Evolutionary conservation across 2,888 invertebrate genomes (phyloP).

Genomic region (Pecten maximus): DNA sequence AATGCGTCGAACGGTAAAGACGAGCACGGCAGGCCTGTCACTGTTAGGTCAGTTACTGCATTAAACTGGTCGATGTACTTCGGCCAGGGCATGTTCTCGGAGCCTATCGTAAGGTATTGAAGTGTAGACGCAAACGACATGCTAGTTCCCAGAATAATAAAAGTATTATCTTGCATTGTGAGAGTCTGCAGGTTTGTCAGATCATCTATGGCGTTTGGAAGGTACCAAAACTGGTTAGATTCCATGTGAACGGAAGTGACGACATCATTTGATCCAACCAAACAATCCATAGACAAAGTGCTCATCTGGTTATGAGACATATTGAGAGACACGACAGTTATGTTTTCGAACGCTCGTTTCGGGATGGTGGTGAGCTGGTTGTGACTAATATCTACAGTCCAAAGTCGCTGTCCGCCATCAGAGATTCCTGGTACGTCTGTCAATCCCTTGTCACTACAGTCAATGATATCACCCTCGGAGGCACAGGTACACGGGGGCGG

Average conservation of each 20-base stretch:
- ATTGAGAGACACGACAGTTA: background rate
- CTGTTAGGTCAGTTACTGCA: background rate
- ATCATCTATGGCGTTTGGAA: background rate
- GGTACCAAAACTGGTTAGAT: background rate
- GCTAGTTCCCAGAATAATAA: background rate
- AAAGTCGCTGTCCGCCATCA: background rate
- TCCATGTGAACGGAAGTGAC: constrained; percentile 31
- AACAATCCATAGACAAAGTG: background rate
- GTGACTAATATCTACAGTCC: background rate
- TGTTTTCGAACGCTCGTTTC: background rate
- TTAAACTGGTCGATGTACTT: background rate
- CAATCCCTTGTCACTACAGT: background rate
- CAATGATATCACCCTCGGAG: background rate
- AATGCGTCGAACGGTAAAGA: background rate
- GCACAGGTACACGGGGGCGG: background rate
- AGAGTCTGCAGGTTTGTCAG: background rate
- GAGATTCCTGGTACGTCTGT: background rate
- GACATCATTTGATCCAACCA: background rate
- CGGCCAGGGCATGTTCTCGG: background rate
- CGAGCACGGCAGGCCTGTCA: background rate
- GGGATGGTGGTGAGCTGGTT: background rate
- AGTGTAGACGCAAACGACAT: background rate
- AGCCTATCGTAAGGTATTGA: background rate
- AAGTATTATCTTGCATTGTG: background rate
- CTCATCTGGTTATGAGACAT: background rate